Base-by-base conservation (phyloP, 2,888 invertebrate genomes). In the Stenoptilia bipunctidactyla region DNA sequence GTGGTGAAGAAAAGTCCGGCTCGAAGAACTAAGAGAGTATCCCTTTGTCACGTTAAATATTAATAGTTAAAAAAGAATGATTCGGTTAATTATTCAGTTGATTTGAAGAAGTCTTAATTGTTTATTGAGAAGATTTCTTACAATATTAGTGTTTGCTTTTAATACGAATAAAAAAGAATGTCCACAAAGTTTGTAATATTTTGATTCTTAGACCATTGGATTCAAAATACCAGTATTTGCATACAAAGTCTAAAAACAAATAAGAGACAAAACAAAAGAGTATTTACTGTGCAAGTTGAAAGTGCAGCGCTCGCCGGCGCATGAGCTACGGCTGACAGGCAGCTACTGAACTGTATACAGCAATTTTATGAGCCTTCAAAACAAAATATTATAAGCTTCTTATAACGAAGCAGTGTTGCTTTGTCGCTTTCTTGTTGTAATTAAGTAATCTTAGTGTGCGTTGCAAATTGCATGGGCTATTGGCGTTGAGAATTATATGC, bases 1-100 rank as follows among this genome's bases (percentile, higher is more conserved):
- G 76, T 66, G 60, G 62, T 53, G 58, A 54, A 48, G 58, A 64
- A 60, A 58, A 58, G 56, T 61, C 56, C 57, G 45, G 55, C 53
- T 53, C 52, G 51, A 50, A 51, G 53, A 53, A 54, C 55, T 47
- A 51, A 50, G 52, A 55, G 64, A 56, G 43, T 44, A 62, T 62
- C 30, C 30, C 56, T 57, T 61, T 63, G 60, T 62, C 45, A 3
- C 20, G 3, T 8, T 20, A 8, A 20, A 20, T 20, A 8, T n/a
- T n/a, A n/a, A n/a, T n/a, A n/a, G n/a, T n/a, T n/a, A n/a, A n/a
- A n/a, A n/a, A n/a, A n/a, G n/a, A n/a, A n/a, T n/a, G n/a, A n/a
- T n/a, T n/a, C n/a, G n/a, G n/a, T n/a, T n/a, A n/a, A n/a, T n/a
- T n/a, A n/a, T n/a, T n/a, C n/a, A n/a, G n/a, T n/a, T n/a, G n/a